Percentiles rank a stretch among this genome's conserved stretches.
Conservation (phyloP, 1,140 invertebrate genomes). For the Thereuonema tuberculata region DNA sequence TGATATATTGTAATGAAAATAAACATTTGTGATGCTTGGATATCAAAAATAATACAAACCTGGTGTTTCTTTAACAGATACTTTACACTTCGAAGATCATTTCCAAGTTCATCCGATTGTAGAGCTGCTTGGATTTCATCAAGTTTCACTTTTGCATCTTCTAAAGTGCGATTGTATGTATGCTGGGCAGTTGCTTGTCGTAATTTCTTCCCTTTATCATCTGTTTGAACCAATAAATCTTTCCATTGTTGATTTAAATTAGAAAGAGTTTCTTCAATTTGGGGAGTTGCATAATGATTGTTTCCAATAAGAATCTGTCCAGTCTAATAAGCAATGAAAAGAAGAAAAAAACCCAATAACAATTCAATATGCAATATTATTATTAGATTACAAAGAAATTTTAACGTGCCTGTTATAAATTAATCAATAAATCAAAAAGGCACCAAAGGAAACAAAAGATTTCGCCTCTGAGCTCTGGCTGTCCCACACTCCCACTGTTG, state of each 20-base stretch:
- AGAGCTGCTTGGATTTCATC: slow-evolving; percentile 47
- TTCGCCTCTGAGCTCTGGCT: too few species aligned
- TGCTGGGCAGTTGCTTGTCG: slow-evolving; percentile 63
- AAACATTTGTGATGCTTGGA: too few species aligned
- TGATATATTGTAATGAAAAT: too few species aligned
- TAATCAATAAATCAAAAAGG: too few species aligned
- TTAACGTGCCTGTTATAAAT: too few species aligned
- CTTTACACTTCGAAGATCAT: slow-evolving; percentile 74
- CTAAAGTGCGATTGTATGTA: slow-evolving; percentile 49
- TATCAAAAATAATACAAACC: too few species aligned
- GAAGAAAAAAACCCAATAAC: neutral
- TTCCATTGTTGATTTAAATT: slow-evolving; percentile 61
- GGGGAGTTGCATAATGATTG: slow-evolving; percentile 50
- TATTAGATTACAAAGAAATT: too few species aligned
- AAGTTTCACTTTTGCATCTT: slow-evolving; percentile 64
- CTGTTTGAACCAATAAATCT: slow-evolving; percentile 47
- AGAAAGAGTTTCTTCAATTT: slow-evolving; percentile 47
- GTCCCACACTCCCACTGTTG: too few species aligned
- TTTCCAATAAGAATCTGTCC: slow-evolving; percentile 53
- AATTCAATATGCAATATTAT: neutral
- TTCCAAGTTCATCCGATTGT: slow-evolving; percentile 63
- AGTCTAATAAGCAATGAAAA: slow-evolving; percentile 24
- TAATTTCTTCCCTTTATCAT: slow-evolving; percentile 71
- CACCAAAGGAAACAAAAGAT: too few species aligned
- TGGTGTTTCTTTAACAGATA: slow-evolving; percentile 75